phyloP scores from a whole-genome alignment of 2,113 vertebrate genomes.

The Thermophis baileyi region DNA sequence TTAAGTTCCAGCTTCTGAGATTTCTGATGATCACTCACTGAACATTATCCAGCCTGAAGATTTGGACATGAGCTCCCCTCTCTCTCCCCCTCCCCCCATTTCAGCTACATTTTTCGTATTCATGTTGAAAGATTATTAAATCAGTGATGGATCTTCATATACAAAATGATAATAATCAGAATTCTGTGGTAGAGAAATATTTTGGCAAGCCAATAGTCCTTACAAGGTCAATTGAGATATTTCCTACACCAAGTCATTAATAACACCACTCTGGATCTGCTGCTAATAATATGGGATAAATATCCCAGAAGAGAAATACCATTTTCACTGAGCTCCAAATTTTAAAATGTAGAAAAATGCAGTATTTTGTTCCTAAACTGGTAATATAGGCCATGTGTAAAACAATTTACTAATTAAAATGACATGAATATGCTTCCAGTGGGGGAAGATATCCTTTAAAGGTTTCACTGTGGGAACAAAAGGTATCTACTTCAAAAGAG shows the following conservation, averaged over 20 bases:
- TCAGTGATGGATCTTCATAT: constrained; percentile 32
- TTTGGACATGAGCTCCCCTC: not conserved
- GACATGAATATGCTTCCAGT: constrained; percentile 44
- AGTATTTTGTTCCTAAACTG: constrained; percentile 52
- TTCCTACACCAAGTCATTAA: constrained; percentile 62
- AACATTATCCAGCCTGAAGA: not conserved
- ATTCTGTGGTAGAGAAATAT: constrained; percentile 42
- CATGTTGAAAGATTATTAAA: constrained; percentile 35
- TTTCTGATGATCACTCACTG: not conserved
- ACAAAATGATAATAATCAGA: constrained; percentile 37
- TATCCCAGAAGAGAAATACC: constrained; percentile 58
- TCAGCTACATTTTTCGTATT: constrained; percentile 26
- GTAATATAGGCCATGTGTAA: constrained; percentile 61
- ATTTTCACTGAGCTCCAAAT: constrained; percentile 55
- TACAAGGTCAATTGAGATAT: constrained; percentile 44
- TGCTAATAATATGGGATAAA: constrained; percentile 55
- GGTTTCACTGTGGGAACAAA: constrained; percentile 40
- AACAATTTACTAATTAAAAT: constrained; percentile 59
- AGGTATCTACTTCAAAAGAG: constrained; percentile 57
- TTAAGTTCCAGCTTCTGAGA: not conserved
- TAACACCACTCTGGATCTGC: constrained; percentile 52
- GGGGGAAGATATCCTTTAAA: constrained; percentile 24
- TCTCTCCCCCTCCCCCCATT: constrained; percentile 14
- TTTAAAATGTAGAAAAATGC: constrained; percentile 52
- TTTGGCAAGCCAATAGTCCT: constrained; percentile 49